A percentile compares a stretch with the other conserved stretches of the same genome.
Conservation (phyloP, 2,113 vertebrate genomes). For the Chionodraco myersi region DNA sequence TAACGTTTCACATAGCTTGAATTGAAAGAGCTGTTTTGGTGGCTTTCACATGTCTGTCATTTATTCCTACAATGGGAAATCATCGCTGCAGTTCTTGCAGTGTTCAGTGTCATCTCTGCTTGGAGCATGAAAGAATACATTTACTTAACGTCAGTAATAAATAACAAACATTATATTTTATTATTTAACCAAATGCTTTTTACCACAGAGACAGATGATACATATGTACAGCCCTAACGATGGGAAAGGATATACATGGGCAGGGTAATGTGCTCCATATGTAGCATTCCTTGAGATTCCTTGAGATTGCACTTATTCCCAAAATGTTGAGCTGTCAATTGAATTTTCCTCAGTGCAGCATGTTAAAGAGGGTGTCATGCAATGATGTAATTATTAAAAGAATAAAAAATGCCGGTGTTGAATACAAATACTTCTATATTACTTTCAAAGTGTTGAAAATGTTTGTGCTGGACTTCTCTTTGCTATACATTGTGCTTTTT, state of each 20-base stretch:
- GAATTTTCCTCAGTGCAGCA: conserved; percentile 36
- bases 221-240: conserved; percentile 1
- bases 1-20: not conserved
- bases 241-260: not conserved
- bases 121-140: not conserved
- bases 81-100: not conserved
- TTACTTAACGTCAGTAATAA: not conserved
- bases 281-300: conserved; percentile 29
- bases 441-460: not conserved
- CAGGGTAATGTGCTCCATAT: conserved; percentile 34
- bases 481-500: not conserved
- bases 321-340: conserved; percentile 48
- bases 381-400: not conserved
- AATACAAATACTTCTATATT: too few species aligned
- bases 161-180: not conserved
- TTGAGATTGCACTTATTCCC: conserved; percentile 3
- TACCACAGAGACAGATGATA: conserved; percentile 3
- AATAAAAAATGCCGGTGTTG: not conserved
- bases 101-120: not conserved
- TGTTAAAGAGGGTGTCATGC: conserved; percentile 3
- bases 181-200: not conserved
- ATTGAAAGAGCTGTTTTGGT: not conserved
- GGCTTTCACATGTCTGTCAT: not conserved
- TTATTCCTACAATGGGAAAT: not conserved
- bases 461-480: not conserved